Evolutionary conservation across 2,797 vertebrate species (phyloP).

Genomic region (Enoplosus armatus): DNA sequence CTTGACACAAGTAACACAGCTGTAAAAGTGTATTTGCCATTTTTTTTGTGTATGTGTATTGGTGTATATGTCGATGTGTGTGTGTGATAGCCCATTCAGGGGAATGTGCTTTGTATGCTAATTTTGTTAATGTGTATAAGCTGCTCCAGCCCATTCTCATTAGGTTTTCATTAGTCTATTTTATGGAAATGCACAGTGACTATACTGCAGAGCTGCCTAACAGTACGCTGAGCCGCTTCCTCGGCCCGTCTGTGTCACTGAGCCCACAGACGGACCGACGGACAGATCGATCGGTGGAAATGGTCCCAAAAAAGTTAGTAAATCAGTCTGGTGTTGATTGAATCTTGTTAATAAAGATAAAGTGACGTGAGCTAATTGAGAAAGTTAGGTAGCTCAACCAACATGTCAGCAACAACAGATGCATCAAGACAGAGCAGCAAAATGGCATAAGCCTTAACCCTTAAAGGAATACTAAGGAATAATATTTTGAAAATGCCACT

Average conservation of each 20-base stretch:
- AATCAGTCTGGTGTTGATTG: slow-evolving; percentile 6
- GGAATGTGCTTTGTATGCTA: slow-evolving; percentile 83
- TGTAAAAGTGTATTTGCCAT: slow-evolving; percentile 38
- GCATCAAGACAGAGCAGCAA: not conserved
- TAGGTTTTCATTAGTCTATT: slow-evolving; percentile 84
- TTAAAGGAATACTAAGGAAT: not conserved
- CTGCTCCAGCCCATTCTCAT: slow-evolving; percentile 83
- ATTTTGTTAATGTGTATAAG: slow-evolving; percentile 83
- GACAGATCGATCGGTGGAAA: slow-evolving; percentile 10
- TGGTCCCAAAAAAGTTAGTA: slow-evolving; percentile 14
- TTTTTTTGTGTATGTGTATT: slow-evolving; percentile 24
- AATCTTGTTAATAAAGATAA: slow-evolving; percentile 29
- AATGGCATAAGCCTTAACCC: not conserved
- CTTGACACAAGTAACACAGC: slow-evolving; percentile 22
- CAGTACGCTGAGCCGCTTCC: slow-evolving; percentile 44
- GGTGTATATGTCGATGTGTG: slow-evolving; percentile 30
- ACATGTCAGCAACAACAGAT: not conserved
- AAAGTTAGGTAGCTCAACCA: not conserved
- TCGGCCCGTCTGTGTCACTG: slow-evolving; percentile 12
- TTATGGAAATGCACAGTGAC: slow-evolving; percentile 76
- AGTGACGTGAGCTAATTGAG: slow-evolving; percentile 3
- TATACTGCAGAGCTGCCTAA: slow-evolving; percentile 54
- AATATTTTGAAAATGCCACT: not conserved
- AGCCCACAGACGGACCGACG: not conserved
- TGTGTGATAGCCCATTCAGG: slow-evolving; percentile 48